Evolutionary conservation across 2,888 invertebrate genomes (phyloP).

Genomic region (Galerucella nymphaeae): DNA sequence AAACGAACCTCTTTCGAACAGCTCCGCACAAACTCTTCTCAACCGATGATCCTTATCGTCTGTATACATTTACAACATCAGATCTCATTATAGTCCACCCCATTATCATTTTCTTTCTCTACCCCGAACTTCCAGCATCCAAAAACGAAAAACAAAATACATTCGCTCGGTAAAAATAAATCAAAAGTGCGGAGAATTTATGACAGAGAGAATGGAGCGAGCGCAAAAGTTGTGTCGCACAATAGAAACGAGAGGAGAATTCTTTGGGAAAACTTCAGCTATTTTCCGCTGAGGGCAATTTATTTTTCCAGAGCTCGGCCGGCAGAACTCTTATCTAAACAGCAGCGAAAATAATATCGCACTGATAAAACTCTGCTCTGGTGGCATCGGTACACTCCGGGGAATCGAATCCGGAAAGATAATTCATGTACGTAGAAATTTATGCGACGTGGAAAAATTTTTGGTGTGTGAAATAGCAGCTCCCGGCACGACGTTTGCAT

Average conservation of each 20-base stretch:
- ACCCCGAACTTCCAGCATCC: constrained; percentile 9
- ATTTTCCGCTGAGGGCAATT: constrained; percentile 67
- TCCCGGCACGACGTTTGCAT: constrained; percentile 27
- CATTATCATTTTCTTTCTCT: constrained; percentile 35
- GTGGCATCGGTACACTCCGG: constrained; percentile 62
- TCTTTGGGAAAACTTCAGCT: constrained; percentile 65
- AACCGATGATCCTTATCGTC: constrained; percentile 34
- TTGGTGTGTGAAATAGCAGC: constrained; percentile 24
- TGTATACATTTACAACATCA: constrained; percentile 37
- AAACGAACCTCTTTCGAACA: constrained; percentile 28
- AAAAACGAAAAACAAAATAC: constrained; percentile 39
- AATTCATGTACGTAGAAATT: constrained; percentile 40
- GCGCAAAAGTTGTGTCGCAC: constrained; percentile 50
- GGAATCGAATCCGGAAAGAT: constrained; percentile 42
- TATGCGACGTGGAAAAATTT: constrained; percentile 27
- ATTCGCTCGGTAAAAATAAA: constrained; percentile 35
- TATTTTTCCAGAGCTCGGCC: constrained; percentile 66
- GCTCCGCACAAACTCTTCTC: constrained; percentile 28
- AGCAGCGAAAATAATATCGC: constrained; percentile 67
- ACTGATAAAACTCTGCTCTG: constrained; percentile 62
- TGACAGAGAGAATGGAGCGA: constrained; percentile 33
- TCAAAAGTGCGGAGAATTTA: constrained; percentile 40
- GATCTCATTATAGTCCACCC: constrained; percentile 34
- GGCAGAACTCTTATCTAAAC: constrained; percentile 64
- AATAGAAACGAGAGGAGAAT: constrained; percentile 60